A percentile compares a stretch with the other conserved stretches of the same genome.
Evolutionary conservation across 2,113 vertebrate species (phyloP).

Genomic region (Arenaria interpres): DNA sequence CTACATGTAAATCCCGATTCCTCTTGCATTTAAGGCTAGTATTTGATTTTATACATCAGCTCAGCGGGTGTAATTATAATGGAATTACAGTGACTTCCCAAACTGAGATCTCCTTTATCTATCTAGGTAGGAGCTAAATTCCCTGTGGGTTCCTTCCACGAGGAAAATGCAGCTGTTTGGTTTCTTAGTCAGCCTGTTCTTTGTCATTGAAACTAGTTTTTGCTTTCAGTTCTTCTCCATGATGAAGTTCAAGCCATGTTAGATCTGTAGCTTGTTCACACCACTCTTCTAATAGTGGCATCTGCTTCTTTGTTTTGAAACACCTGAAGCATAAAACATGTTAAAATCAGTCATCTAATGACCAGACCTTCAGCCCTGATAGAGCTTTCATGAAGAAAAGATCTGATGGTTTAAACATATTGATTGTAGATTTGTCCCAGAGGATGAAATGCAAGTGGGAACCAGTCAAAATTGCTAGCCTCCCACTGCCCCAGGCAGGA

Average conservation of each 20-base stretch:
- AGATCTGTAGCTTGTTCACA: neutral
- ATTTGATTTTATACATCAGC: neutral
- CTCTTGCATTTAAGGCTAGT: neutral
- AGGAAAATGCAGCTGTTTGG: neutral
- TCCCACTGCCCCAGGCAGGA: neutral
- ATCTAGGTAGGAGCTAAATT: neutral
- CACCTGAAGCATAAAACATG: fast-evolving
- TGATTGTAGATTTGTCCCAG: neutral
- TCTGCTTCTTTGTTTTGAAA: neutral
- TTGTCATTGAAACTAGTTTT: constrained; percentile 4
- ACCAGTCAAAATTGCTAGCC: neutral
- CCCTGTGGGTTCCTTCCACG: neutral
- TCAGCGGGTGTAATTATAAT: neutral
- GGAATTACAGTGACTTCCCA: neutral
- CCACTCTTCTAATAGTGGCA: neutral
- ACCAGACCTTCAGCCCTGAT: neutral
- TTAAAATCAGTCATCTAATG: neutral
- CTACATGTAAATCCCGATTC: neutral
- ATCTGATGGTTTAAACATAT: neutral
- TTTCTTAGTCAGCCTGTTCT: constrained; percentile 30
- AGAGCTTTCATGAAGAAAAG: neutral
- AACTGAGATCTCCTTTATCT: constrained; percentile 2
- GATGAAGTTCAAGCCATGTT: neutral
- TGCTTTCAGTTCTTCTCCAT: neutral
- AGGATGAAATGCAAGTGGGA: neutral